Evolutionary conservation across 1,140 invertebrate species (phyloP).

Genomic region (Drosophila melanica): DNA sequence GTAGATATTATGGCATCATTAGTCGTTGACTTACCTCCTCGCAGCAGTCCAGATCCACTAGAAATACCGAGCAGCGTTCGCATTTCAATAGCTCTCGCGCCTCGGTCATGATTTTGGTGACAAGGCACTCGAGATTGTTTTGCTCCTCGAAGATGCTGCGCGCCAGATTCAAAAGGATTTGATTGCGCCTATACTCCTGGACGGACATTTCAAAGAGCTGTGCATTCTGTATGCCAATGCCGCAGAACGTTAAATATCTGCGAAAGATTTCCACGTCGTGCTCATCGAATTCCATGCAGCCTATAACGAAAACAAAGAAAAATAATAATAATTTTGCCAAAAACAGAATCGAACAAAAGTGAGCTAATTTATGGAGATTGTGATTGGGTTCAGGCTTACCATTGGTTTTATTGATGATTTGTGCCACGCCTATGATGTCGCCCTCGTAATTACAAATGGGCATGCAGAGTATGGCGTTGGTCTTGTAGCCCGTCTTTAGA

Average conservation of each 20-base stretch:
- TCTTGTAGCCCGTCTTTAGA: conserved; percentile 95
- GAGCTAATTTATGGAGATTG: neutral
- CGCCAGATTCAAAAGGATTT: conserved; percentile 94
- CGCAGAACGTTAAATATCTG: conserved; percentile 97
- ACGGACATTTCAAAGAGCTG: conserved; percentile 97
- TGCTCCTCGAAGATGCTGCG: conserved; percentile 96
- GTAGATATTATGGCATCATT: conserved; percentile 26
- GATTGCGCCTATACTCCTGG: conserved; percentile 96
- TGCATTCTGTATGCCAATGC: conserved; percentile 98
- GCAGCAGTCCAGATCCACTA: conserved; percentile 93
- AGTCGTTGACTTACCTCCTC: conserved; percentile 89
- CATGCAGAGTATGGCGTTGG: conserved; percentile 95
- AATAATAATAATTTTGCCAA: neutral
- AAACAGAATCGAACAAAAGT: neutral
- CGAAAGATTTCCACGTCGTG: conserved; percentile 95
- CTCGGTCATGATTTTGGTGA: conserved; percentile 98
- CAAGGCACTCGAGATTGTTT: conserved; percentile 95
- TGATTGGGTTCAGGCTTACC: conserved; percentile 78
- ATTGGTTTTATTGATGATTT: conserved; percentile 98
- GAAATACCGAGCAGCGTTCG: conserved; percentile 95
- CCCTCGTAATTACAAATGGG: conserved; percentile 98
- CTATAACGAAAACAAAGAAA: conserved; percentile 55
- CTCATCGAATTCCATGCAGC: conserved; percentile 92
- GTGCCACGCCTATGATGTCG: conserved; percentile 97
- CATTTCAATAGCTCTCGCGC: conserved; percentile 96